Base-by-base conservation (phyloP, 2,797 vertebrate genomes). In the Dermochelys coriacea region DNA sequence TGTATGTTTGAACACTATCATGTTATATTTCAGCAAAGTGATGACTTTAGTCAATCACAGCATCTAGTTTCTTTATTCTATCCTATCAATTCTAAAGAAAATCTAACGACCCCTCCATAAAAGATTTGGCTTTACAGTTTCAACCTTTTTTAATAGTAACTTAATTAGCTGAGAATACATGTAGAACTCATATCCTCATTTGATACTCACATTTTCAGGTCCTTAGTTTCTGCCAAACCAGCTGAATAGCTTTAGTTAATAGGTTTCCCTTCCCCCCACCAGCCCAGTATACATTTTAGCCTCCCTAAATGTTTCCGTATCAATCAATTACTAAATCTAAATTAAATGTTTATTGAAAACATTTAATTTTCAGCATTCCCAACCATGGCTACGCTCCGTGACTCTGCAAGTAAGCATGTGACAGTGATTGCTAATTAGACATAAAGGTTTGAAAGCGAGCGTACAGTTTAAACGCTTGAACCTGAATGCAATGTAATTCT, bases 331-430 rank as follows among this genome's bases (percentile, higher is more conserved):
- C 93, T 86, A 97, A 96, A 95, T 93, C 82, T 95, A 92, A 97
- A 97, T 96, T 97, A 97, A 98, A 95, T 89, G 89, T 95, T 97
- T 96, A 95, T 86, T 88, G 27, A 89, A 84, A 86, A 95, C 91
- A 47, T 94, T 97, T 98, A 96, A 91, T 96, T 96, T 93, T 87
- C 92, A 94, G 37, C 61, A 59, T 95, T 90, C 93, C 83, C 86
- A 83, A 86, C 86, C 94, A 94, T n/a, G 18, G 54, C 59, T 87
- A 51, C 0, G 3, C 88, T 95, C 71, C 75, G 31, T 64, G 87
- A 89, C 31, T 93, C 97, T 97, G 51, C 82, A 93, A 84, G 85
- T 88, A 93, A 57, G 25, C 93, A 89, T 47, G 80, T 85, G 89
- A 87, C 85, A 79, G 50, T 95, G 93, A 95, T 86, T 96, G 86